These are phyloP conservation scores for Zaprionus kolodkinae DNA, from an alignment of 1,140 invertebrate genomes.

Conservation along the genomic window DNA sequence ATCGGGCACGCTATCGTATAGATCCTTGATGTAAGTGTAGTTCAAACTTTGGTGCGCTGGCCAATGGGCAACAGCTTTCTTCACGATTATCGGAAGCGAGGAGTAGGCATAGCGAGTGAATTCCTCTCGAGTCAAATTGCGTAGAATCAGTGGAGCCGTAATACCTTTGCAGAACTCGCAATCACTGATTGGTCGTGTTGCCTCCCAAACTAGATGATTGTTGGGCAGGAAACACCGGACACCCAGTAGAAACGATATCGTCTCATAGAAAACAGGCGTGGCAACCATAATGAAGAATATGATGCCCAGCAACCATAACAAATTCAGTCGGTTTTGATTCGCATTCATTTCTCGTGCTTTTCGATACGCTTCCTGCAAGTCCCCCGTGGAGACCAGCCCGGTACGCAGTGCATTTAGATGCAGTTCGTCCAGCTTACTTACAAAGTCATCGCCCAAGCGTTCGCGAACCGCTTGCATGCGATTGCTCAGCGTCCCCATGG, in stretches of 20 bases:
- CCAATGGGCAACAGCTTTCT: constrained; percentile 91
- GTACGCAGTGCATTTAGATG: constrained; percentile 71
- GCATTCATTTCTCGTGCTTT: constrained; percentile 64
- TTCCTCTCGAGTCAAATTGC: constrained; percentile 88
- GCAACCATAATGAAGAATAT: constrained; percentile 77
- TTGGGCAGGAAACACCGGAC: constrained; percentile 91
- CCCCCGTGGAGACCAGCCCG: constrained; percentile 65
- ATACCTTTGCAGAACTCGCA: constrained; percentile 88
- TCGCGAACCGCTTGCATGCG: constrained; percentile 59
- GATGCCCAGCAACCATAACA: constrained; percentile 75
- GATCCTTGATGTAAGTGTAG: constrained; percentile 90
- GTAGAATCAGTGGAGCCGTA: constrained; percentile 87
- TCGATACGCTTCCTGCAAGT: constrained; percentile 75
- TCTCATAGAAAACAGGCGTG: constrained; percentile 75
- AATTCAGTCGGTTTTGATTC: constrained; percentile 65
- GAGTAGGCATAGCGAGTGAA: constrained; percentile 91
- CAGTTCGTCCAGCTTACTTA: constrained; percentile 62
- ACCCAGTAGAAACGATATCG: constrained; percentile 84
- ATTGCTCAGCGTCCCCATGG: constrained; percentile 57
- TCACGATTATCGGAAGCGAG: constrained; percentile 92
- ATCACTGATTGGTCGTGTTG: constrained; percentile 91
- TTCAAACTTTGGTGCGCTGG: constrained; percentile 89
- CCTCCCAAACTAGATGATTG: constrained; percentile 94
- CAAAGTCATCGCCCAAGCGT: constrained; percentile 67
- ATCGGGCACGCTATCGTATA: constrained; percentile 89